Base-by-base conservation (phyloP, 2,888 invertebrate genomes). In the Cataglyphis albicans region DNA sequence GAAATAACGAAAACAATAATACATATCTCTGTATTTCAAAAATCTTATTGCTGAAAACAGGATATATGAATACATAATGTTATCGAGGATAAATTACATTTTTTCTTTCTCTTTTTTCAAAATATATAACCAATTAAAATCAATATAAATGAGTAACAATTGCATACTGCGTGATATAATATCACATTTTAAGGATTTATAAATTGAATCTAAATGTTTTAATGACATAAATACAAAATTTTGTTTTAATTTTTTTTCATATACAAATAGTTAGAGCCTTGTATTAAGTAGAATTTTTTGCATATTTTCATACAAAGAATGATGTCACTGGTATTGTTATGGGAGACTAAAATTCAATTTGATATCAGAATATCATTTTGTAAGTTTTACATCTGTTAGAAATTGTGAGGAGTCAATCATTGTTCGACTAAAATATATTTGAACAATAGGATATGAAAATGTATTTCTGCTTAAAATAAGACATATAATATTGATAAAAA, bases 361-460 rank as follows among this genome's bases (percentile, higher is more conserved):
- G 9, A 2, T n/a, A 68, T 41, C 29, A 41, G 15, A 78, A 32
- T 44, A 80, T 0, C 12, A 59, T 63, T 48, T 3, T 44, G 15
- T 29, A 59, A 61, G 12, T 3, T 44, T 68, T 64, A 41, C 21
- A 25, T 41, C 10, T 48, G 5, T 44, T 44, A 61, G 38, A 61
- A 65, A 67, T 61, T 65, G 64, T 82, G 7, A 57, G 72, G 81
- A 21, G n/a, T 21, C 21, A 21, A 52, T 41, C 41, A 44, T 3
- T 48, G 12, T 67, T 65, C 0, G 3, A 75, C 25, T 64, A 78
- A 10, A 80, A 25, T 72, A 82, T 70, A 61, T 84, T 74, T 74
- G 65, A 64, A 86, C 52, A 84, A 84, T 81, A 67, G n/a, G 81
- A 81, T 85, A 87, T 65, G 86, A 86, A 86, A 84, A 38, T 82